Evolutionary conservation across 2,888 invertebrate species (phyloP), one percentile per base, ranked within the genome.

Genomic region (Ectemnius continuus): DNA sequence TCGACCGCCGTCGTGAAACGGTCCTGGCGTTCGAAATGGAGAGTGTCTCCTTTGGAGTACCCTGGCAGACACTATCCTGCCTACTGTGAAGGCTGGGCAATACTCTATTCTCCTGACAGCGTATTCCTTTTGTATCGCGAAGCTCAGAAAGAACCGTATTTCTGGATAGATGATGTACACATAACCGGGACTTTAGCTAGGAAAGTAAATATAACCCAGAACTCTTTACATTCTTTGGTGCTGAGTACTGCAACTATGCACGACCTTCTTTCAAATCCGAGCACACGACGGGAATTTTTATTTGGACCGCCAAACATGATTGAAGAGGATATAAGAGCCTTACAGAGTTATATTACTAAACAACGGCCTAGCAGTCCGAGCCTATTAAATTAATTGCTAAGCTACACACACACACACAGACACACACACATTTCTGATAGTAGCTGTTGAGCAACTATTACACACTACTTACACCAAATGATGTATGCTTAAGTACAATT

Each of bases 141-240:
- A 61, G 94, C 95, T 0, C 94, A 94, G 84, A 91, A 89, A 6
- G 91, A 92, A 2, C 93, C 93, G 1, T 96, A 95, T 87, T 96
- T 96, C 91, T 96, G 96, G 96, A 95, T 96, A 63, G 96, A 97
- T 87, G 96, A 96, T 89, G 95, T 95, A 47, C 95, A 95, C 84
- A 92, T 96, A 48, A 96, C 96, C 0, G 96, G 96, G 26, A 91
- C 93, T 0, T 87, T 94, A 68, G 93, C 94, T 0, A 90, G 92
- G 79, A 92, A 92, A 84, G 91, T 93, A 8, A 93, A 93, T 78
- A 86, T 94, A n/a, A 90, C 92, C 0, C 93, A 93, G 63, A 93
- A 93, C 0, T 91, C 93, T 26, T 79, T 93, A n/a, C 89, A 90
- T 60, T 91, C 91, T 48, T 84, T 92, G 61, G 91, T 92, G 69